A percentile compares a stretch with the other conserved stretches of the same genome.
Conservation (phyloP, 2,113 vertebrate genomes). For the Zapornia atra region DNA sequence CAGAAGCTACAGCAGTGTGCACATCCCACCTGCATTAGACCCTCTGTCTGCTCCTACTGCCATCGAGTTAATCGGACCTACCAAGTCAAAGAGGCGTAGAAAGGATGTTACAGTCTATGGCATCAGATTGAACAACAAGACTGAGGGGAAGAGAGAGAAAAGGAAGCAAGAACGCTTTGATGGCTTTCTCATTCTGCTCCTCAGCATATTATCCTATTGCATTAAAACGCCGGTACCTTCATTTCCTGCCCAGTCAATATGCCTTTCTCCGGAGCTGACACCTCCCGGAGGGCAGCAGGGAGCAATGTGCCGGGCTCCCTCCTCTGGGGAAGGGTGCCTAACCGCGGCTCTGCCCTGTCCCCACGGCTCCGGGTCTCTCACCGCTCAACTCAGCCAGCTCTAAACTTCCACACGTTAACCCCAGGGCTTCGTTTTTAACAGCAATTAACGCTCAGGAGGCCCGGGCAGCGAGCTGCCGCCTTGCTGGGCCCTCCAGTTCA, state of each 20-base stretch:
- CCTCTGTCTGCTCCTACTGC: rapidly evolving
- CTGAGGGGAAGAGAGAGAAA: not conserved
- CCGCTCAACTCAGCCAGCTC: not conserved
- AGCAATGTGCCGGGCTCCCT: too few relatives aligned
- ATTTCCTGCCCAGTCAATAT: not conserved
- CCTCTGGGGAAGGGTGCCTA: too few relatives aligned
- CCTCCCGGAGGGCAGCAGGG: too few relatives aligned
- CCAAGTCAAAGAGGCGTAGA: not conserved
- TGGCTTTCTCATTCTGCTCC: not conserved
- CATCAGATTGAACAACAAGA: not conserved
- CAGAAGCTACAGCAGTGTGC: rapidly evolving
- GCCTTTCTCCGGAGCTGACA: too few relatives aligned
- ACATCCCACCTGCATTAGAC: not conserved
- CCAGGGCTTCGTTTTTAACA: not conserved
- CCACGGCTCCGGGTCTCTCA: rapidly evolving
- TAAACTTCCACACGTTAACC: not conserved
- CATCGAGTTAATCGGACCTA: too few relatives aligned
- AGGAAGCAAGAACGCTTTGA: not conserved
- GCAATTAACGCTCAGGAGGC: not conserved
- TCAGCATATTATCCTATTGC: not conserved
- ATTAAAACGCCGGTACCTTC: not conserved
- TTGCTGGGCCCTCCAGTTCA: not conserved
- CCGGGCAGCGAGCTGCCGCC: not conserved
- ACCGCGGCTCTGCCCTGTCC: not conserved
- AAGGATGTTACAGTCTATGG: not conserved